phyloP scores from a whole-genome alignment of 2,797 vertebrate genomes.

The Kryptopterus vitreolus region DNA sequence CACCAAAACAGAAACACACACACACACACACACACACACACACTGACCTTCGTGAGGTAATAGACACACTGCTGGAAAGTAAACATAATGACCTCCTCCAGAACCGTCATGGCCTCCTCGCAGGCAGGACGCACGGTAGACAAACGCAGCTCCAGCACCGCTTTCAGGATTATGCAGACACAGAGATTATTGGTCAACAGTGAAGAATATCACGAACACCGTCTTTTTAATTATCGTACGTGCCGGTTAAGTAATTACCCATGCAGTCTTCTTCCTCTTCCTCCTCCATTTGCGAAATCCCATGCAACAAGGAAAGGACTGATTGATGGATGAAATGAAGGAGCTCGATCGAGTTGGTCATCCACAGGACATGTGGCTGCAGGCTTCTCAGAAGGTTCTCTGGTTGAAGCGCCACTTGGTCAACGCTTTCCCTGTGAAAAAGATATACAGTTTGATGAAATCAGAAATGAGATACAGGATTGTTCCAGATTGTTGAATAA shows the following conservation, averaged over 20 bases:
- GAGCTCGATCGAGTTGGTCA: slow-evolving; percentile 79
- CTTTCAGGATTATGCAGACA: slow-evolving; percentile 53
- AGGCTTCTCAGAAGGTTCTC: slow-evolving; percentile 65
- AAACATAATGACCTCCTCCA: slow-evolving; percentile 81
- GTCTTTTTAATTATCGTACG: not conserved
- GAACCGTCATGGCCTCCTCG: slow-evolving; percentile 73
- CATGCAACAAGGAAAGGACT: slow-evolving; percentile 72
- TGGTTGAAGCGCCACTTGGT: slow-evolving; percentile 44
- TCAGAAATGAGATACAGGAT: too few species aligned
- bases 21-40: too few species aligned
- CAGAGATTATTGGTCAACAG: not conserved
- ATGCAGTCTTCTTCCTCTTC: slow-evolving; percentile 56
- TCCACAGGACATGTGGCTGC: slow-evolving; percentile 75
- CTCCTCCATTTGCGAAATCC: slow-evolving; percentile 59
- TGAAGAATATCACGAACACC: not conserved
- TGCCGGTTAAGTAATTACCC: slow-evolving; percentile 54
- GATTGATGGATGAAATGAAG: slow-evolving; percentile 77
- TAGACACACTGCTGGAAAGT: slow-evolving; percentile 83
- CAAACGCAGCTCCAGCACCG: slow-evolving; percentile 63
- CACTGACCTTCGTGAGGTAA: slow-evolving; percentile 80
- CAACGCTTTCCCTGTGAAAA: slow-evolving; percentile 24
- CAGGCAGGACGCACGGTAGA: slow-evolving; percentile 69
- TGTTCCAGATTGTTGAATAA: too few species aligned
- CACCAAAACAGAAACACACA: not conserved
- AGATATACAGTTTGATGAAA: not conserved